Evolutionary conservation across 2,888 invertebrate genomes (phyloP).

Genomic region (Melanostoma scalare): DNA sequence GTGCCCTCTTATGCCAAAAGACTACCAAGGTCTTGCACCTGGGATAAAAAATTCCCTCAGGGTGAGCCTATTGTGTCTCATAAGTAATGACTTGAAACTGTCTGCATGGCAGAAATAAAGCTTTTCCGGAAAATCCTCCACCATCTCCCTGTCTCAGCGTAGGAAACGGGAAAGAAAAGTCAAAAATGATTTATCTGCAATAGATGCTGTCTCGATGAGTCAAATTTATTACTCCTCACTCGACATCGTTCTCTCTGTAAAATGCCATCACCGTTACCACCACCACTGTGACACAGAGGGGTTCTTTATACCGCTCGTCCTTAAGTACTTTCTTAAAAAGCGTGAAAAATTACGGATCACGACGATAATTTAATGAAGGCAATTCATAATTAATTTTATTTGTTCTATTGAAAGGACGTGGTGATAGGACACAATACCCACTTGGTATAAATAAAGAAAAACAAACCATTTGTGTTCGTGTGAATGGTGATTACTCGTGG

Average conservation of each 20-base stretch:
- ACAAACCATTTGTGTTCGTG: background rate
- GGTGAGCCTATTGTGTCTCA: conserved; percentile 10
- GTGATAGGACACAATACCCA: background rate
- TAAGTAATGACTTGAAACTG: conserved; percentile 19
- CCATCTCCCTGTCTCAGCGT: background rate
- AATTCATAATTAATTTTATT: background rate
- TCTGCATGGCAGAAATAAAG: conserved; percentile 24
- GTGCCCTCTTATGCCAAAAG: conserved; percentile 4
- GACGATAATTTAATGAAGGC: background rate
- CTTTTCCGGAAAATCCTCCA: conserved; percentile 9
- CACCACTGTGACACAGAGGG: too few species aligned
- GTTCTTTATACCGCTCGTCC: background rate
- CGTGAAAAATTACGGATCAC: background rate
- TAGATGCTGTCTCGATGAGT: conserved; percentile 43
- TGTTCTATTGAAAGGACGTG: background rate
- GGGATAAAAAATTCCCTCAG: conserved; percentile 5
- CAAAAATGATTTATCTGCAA: conserved; percentile 56
- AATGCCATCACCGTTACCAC: too few species aligned
- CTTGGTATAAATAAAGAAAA: background rate
- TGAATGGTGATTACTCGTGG: background rate
- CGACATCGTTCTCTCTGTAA: conserved; percentile 14
- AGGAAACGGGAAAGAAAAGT: background rate
- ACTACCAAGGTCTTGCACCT: background rate
- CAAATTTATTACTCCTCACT: conserved; percentile 47
- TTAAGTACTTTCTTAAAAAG: too few species aligned